Base-by-base conservation (phyloP, 2,888 invertebrate species). In the Liopterus haemorrhoidalis region DNA sequence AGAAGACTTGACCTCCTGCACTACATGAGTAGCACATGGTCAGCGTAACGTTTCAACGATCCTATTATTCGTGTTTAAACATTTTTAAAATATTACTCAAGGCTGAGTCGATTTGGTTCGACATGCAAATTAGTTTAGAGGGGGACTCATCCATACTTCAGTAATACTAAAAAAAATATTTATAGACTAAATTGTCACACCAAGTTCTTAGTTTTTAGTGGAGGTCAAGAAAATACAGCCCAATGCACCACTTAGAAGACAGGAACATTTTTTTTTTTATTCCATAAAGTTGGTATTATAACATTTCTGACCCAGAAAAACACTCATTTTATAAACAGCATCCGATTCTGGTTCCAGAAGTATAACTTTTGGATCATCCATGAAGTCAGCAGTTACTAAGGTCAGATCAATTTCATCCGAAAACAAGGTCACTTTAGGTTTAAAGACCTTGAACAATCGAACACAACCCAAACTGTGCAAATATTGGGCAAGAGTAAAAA, bases 401-500 rank as follows among this genome's bases (percentile, higher is more conserved):
- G 58, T 51, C 51, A 58, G 58, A 54, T 43, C 39, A 48, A 49
- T 38, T 48, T 31, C 37, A 18, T 25, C 62, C 2, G 74, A 71
- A 57, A 74, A 73, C 27, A 77, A 54, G n/a, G 65, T 67, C 12
- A 66, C 56, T 16, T 64, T 64, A 4, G 61, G 49, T 30, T 60
- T 59, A 43, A 59, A 61, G 44, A 69, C 58, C 2, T 62, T 58
- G 40, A 64, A 68, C 31, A 73, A 63, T 51, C 70, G 59, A 16
- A 81, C 35, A 56, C 79, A 80, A n/a, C 68, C 70, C 33, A 81
- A 57, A 41, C 73, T 70, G 42, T 68, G 59, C 15, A 82, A 62
- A 46, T 79, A 66, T 72, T 81, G 62, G 2, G 81, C 55, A 28
- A 84, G 63, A 60, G 78, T 77, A 49, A 71, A 66, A 2, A 78